Evolutionary conservation across 2,888 invertebrate species (phyloP).

Genomic region (Chirona hameri): DNA sequence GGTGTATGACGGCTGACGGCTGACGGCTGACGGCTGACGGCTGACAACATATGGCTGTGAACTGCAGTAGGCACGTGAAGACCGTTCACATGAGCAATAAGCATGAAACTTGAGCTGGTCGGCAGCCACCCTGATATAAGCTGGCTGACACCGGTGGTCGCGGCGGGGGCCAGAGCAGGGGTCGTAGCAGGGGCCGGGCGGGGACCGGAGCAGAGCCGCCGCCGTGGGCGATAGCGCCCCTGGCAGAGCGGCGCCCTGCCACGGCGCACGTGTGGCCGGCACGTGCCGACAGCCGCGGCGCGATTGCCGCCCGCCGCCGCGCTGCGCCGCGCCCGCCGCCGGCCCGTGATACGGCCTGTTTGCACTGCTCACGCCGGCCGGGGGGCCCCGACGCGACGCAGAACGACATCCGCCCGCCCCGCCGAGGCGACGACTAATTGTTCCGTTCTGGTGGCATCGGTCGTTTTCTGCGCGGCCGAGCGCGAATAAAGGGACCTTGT

Average conservation of each 20-base stretch:
- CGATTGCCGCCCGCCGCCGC: too few relatives aligned
- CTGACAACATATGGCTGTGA: too few relatives aligned
- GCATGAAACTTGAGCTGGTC: too few relatives aligned
- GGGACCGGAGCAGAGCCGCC: background rate
- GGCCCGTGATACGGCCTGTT: conserved; percentile 1
- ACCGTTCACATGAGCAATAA: too few relatives aligned
- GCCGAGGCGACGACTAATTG: conserved; percentile 3
- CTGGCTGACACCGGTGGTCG: too few relatives aligned
- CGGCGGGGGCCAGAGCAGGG: too few relatives aligned
- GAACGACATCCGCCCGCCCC: background rate
- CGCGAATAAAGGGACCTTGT: conserved; percentile 22
- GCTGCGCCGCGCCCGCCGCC: background rate
- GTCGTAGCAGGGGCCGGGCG: too few relatives aligned
- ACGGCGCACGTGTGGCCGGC: background rate
- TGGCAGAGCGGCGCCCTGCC: background rate
- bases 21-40: too few relatives aligned
- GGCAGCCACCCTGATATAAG: too few relatives aligned
- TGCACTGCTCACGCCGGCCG: background rate
- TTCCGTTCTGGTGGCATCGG: conserved; percentile 23
- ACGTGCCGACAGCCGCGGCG: background rate
- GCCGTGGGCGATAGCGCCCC: background rate
- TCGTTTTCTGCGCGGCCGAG: conserved; percentile 6
- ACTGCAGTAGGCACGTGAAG: too few relatives aligned
- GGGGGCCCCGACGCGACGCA: background rate
- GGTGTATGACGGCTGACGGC: too few relatives aligned